A percentile compares a stretch with the other conserved stretches of the same genome.
phyloP scores from a whole-genome alignment of 2,888 invertebrate genomes.

The Hermaeophaga mercurialis region DNA sequence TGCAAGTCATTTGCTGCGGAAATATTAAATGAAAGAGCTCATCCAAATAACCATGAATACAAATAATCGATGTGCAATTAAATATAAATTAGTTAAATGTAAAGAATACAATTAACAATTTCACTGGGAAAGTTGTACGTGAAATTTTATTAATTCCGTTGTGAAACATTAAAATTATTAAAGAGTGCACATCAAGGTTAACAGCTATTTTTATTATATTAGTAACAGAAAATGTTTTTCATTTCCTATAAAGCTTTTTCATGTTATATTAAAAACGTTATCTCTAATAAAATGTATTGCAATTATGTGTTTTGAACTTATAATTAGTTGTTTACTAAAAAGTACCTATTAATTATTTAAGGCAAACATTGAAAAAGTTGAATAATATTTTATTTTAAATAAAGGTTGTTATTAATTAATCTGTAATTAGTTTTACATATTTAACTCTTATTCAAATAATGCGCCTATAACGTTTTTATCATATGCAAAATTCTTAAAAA shows the following conservation, averaged over 20 bases:
- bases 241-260: background rate
- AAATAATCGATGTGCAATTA: no score
- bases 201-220: background rate
- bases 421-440: no score
- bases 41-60: no score
- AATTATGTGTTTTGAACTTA: background rate
- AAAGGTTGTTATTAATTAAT: background rate
- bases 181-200: constrained; percentile 7
- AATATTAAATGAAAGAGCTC: no score
- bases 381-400: background rate
- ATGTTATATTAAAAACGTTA: background rate
- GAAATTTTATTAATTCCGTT: background rate
- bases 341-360: no score
- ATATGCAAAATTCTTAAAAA: no score
- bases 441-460: no score
- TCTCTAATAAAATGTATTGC: background rate
- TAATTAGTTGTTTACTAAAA: background rate
- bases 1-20: no score
- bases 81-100: background rate
- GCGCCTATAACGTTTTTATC: no score
- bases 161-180: background rate
- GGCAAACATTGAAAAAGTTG: background rate
- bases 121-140: background rate
- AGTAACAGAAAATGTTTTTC: background rate
- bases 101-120: background rate